Base-by-base conservation (phyloP, 2,113 vertebrate species). In the Podiceps cristatus region DNA sequence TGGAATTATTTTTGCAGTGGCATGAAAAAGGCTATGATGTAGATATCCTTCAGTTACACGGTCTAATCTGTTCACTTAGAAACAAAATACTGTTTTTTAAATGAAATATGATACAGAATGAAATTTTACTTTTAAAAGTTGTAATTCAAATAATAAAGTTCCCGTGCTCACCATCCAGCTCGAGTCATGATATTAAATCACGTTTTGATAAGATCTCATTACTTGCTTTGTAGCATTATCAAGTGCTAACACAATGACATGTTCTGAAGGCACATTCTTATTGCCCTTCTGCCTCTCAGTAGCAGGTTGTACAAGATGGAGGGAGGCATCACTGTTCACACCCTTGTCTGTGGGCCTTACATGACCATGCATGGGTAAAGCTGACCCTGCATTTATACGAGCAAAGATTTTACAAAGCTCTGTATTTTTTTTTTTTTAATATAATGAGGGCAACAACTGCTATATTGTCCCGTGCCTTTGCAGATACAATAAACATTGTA, bases 331-430 rank as follows among this genome's bases (percentile, higher is more conserved):
- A 1, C 25, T n/a, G 93, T 8, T 76, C 94, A 95, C 94, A 66
- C 96, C 96, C 93, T 84, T 55, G 33, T 35, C 89, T 63, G 86
- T 42, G 64, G 89, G 96, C 96, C 72, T 66, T 94, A 83, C 28
- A 0, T 96, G 94, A 37, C 93, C 50, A 2, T 20, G 91, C 66
- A 18, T 33, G 72, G 83, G 31, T 63, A 91, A 67, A 95, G 93
- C 94, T 97, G 94, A 95, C 96, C 91, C 76, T 78, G 96, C 95
- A 68, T 45, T 24, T 44, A 33, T 49, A 20, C 11, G n/a, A 93
- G 55, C 78, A 63, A 59, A 81, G 42, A 52, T 93, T 94, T 71
- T 96, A 79, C 80, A 86, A 69, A 93, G 83, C 68, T 88, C 72
- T 55, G 37, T 74, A 62, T 84, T 64, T 64, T 37, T 37, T 49